Evolutionary conservation across 2,888 invertebrate genomes (phyloP).

Genomic region (Lepidocyrtinus sp.): DNA sequence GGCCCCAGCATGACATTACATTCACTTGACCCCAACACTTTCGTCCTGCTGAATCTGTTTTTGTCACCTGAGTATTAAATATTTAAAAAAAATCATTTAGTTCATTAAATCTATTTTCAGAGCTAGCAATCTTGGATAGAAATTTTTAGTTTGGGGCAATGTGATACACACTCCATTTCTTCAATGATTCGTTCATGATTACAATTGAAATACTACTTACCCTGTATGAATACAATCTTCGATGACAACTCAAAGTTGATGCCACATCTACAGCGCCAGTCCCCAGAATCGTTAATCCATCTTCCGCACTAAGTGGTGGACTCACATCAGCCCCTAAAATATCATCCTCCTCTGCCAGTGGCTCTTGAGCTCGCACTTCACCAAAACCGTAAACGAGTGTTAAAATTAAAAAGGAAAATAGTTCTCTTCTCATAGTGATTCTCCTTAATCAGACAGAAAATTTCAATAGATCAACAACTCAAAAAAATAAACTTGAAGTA

Average conservation of each 20-base stretch:
- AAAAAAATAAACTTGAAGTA: background rate
- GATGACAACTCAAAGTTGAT: constrained; percentile 79
- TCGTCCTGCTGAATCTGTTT: constrained; percentile 78
- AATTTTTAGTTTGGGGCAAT: constrained; percentile 10
- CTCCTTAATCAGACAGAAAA: too few relatives aligned
- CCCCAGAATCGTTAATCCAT: constrained; percentile 60
- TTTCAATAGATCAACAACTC: background rate
- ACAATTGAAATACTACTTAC: constrained; percentile 74
- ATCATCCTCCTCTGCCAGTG: constrained; percentile 51
- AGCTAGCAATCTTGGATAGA: too few relatives aligned
- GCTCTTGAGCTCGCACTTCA: constrained; percentile 38
- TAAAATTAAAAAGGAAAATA: constrained; percentile 2
- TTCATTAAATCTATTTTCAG: too few relatives aligned
- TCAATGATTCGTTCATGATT: too few relatives aligned
- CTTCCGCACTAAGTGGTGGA: constrained; percentile 68
- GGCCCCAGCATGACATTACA: constrained; percentile 85
- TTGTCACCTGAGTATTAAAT: too few relatives aligned
- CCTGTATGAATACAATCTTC: constrained; percentile 79
- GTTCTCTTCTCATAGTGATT: constrained; percentile 17
- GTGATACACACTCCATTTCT: background rate
- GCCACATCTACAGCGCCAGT: constrained; percentile 72
- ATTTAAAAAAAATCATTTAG: too few relatives aligned
- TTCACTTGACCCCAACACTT: constrained; percentile 84
- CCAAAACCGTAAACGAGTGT: constrained; percentile 11
- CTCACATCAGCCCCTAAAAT: constrained; percentile 65